A percentile compares a stretch with the other conserved stretches of the same genome.
phyloP scores from a whole-genome alignment of 2,888 invertebrate species.

The Caenorhabditis doughertyi region DNA sequence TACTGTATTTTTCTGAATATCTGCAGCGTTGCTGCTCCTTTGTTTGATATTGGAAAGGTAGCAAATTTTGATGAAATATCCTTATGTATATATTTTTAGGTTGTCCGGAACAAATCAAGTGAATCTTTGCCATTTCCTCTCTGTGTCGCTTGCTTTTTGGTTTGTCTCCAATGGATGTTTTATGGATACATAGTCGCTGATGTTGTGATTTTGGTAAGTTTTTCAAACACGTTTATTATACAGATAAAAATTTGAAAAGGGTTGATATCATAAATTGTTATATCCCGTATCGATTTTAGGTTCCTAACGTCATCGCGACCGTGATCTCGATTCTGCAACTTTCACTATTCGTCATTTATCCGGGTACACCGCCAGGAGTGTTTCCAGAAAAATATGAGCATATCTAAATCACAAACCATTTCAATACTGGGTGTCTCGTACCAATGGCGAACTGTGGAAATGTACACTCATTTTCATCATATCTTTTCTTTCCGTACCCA shows the following conservation, averaged over 20 bases:
- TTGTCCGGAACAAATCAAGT: slow-evolving; percentile 90
- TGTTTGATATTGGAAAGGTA: slow-evolving; percentile 72
- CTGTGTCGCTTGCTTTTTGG: slow-evolving; percentile 90
- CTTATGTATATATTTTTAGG: slow-evolving; percentile 84
- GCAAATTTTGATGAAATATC: background rate
- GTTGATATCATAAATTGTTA: background rate
- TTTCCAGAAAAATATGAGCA: slow-evolving; percentile 51
- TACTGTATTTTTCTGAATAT: slow-evolving; percentile 81
- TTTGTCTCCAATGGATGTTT: slow-evolving; percentile 89
- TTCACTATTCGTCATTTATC: slow-evolving; percentile 89
- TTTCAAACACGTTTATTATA: slow-evolving; percentile 17
- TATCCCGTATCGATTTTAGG: slow-evolving; percentile 85
- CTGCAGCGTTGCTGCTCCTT: slow-evolving; percentile 77
- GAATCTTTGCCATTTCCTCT: slow-evolving; percentile 92
- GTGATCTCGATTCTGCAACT: slow-evolving; percentile 89
- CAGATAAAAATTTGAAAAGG: background rate
- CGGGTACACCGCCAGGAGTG: slow-evolving; percentile 81
- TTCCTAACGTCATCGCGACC: slow-evolving; percentile 90
- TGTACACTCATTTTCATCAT: slow-evolving; percentile 48
- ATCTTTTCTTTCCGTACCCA: slow-evolving; percentile 29
- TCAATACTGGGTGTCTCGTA: slow-evolving; percentile 37
- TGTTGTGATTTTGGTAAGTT: slow-evolving; percentile 88
- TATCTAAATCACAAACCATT: slow-evolving; percentile 30
- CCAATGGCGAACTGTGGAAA: slow-evolving; percentile 24
- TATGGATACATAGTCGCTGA: slow-evolving; percentile 90